Conservation (phyloP, 1,140 invertebrate genomes). For the Teleopsis dalmanni region DNA sequence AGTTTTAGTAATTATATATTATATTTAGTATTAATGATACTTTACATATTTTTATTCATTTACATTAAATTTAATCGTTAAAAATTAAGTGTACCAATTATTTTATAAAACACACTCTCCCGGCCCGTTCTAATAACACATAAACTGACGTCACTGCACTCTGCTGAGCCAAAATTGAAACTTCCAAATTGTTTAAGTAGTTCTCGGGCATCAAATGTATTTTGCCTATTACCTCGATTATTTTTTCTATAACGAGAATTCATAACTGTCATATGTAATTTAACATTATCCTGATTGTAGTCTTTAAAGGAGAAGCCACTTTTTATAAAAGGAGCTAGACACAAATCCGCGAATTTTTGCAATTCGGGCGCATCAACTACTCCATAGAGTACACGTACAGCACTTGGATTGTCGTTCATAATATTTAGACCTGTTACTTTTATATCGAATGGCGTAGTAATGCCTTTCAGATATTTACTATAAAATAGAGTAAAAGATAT, state of each 20-base stretch:
- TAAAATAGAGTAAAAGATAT: too few species aligned
- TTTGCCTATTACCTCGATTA: slow-evolving; percentile 24
- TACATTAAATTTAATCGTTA: too few species aligned
- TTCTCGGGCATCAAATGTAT: slow-evolving; percentile 58
- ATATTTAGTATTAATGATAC: too few species aligned
- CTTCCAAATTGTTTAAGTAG: slow-evolving; percentile 54
- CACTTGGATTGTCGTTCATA: slow-evolving; percentile 77
- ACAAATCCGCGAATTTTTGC: slow-evolving; percentile 34
- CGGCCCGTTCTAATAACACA: slow-evolving; percentile 33
- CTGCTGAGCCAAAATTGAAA: slow-evolving; percentile 42
- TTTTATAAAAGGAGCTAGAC: slow-evolving; percentile 57
- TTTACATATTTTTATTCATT: too few species aligned
- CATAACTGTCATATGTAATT: slow-evolving; percentile 70
- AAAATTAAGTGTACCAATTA: slow-evolving; percentile 25
- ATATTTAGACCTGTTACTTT: slow-evolving; percentile 63
- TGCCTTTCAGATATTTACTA: slow-evolving; percentile 14
- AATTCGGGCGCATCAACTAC: slow-evolving; percentile 48
- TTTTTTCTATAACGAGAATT: slow-evolving; percentile 55
- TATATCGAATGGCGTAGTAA: slow-evolving; percentile 23
- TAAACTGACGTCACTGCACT: slow-evolving; percentile 39
- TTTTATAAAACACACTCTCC: slow-evolving; percentile 41
- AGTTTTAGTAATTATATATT: too few species aligned
- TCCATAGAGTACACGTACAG: slow-evolving; percentile 64
- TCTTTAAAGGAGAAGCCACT: slow-evolving; percentile 23
- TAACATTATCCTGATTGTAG: slow-evolving; percentile 48